Base-by-base conservation (phyloP, 2,113 vertebrate species). In the Nothobranchius furzeri region DNA sequence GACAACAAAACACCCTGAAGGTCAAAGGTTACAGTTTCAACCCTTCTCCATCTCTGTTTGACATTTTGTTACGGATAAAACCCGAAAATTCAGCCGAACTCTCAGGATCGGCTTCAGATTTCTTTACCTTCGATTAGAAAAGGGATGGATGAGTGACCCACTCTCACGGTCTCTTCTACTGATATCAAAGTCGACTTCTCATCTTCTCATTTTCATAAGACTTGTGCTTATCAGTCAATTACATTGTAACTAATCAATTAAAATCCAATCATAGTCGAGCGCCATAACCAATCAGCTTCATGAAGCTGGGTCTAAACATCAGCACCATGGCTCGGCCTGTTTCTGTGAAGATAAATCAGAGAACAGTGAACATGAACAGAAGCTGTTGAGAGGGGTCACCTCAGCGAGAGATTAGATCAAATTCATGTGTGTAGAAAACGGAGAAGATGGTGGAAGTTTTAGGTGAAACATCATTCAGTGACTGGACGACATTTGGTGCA, bases 161-260 rank as follows among this genome's bases (percentile, higher is more conserved):
- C 30, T 63, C 7, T 13, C n/a, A 60, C 20, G 54, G 46, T 43
- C 35, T 35, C 17, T 66, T 30, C 50, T 37, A 48, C 50, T 46
- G 24, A 68, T n/a, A 43, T 17, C 6, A 52, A n/a, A 48, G 59
- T 46, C 64, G 52, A 25, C 53, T 76, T 76, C 48, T 55, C 70
- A 73, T 75, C 65, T 30, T 71, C 68, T 79, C 49, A 37, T 77
- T 79, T 82, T 75, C 62, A 83, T 82, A 74, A 84, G 65, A 74
- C 9, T 25, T 11, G 61, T 4, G 68, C 59, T 82, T 68, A 84
- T 85, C 81, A 74, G 69, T 74, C 86, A 89, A 88, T 88, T 90
- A 87, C 24, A 37, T 75, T 73, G 84, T 73, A 84, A 86, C 87
- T 84, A 90, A 91, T 90, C 88, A 90, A 88, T 90, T 90, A 87